Conservation (phyloP, 2,113 vertebrate genomes). For the Scolopax mira region DNA sequence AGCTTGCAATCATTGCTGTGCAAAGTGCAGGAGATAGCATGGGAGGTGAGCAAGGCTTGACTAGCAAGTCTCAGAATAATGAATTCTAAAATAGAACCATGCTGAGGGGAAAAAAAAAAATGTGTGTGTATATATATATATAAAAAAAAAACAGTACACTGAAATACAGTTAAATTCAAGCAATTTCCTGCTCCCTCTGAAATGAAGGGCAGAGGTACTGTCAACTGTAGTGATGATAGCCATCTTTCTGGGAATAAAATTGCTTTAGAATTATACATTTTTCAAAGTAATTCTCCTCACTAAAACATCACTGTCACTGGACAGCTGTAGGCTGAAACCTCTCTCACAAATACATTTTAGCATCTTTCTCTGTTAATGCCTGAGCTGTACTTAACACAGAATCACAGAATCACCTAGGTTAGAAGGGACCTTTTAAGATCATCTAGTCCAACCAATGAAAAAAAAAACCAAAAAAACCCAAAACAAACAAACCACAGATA, state of each 20-base stretch:
- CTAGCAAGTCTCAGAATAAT: background rate
- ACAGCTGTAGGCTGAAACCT: background rate
- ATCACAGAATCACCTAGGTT: too few species aligned
- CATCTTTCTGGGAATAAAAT: background rate
- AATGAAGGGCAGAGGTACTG: background rate
- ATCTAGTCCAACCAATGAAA: too few species aligned
- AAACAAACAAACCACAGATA: too few species aligned
- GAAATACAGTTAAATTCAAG: background rate
- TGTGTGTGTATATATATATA: background rate
- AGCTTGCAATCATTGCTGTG: background rate
- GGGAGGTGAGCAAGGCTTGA: background rate
- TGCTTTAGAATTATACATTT: background rate
- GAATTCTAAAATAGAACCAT: background rate
- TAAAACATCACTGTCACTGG: background rate
- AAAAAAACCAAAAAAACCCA: too few species aligned
- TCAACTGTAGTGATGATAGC: background rate
- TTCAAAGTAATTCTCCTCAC: background rate
- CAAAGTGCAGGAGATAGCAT: background rate
- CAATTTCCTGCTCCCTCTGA: background rate
- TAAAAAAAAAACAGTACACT: background rate
- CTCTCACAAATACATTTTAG: background rate
- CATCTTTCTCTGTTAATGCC: background rate
- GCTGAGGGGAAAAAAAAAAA: too few species aligned
- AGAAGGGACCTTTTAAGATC: too few species aligned
- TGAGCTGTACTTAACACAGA: background rate